Conservation (phyloP, 2,113 vertebrate species). For the Anoplopoma fimbria region DNA sequence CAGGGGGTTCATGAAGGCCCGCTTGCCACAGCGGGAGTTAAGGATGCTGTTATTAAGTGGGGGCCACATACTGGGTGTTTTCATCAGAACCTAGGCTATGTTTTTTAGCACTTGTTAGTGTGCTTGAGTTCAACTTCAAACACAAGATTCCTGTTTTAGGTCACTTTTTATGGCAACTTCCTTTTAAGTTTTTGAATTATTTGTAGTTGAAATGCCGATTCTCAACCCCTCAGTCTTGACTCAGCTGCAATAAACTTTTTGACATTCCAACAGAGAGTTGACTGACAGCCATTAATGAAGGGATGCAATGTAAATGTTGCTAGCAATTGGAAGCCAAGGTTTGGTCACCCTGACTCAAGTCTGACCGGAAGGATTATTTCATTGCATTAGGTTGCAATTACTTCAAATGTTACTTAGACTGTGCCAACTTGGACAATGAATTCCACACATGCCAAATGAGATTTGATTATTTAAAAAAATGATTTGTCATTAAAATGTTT, state of each 20-base stretch:
- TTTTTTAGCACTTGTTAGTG: background rate
- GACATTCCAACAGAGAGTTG: background rate
- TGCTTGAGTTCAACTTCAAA: background rate
- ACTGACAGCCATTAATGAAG: background rate
- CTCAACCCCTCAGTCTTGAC: no score
- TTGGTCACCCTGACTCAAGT: background rate
- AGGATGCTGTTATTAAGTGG: slow-evolving; percentile 12
- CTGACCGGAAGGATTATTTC: background rate
- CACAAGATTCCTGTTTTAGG: background rate
- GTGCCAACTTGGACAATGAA: background rate
- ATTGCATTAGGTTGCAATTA: background rate
- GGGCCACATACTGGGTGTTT: background rate
- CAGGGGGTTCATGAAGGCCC: background rate
- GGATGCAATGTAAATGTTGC: background rate
- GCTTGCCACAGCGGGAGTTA: background rate
- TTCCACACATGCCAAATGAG: background rate
- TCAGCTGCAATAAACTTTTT: background rate
- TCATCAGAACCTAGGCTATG: background rate
- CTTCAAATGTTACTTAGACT: background rate
- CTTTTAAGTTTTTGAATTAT: background rate
- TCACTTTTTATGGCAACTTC: background rate
- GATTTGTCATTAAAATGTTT: background rate
- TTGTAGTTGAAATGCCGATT: no score
- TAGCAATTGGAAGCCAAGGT: background rate
- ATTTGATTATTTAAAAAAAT: background rate